Evolutionary conservation across 2,113 vertebrate species (phyloP), one percentile per base, ranked within the genome.

Genomic region (Oncorhynchus masou): DNA sequence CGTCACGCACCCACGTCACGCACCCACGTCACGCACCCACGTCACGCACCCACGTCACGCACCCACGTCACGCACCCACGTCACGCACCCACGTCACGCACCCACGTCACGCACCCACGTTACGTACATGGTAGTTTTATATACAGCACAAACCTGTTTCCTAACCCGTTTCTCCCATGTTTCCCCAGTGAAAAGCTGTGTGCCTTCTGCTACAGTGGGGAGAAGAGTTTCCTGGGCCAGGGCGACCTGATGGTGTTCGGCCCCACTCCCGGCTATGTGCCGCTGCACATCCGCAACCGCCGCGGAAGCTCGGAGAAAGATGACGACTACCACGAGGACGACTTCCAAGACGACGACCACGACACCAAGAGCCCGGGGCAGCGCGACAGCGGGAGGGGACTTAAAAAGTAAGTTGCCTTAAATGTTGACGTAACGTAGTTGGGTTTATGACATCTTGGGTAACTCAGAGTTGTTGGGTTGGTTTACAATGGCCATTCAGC

Each of bases 201-300:
- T 87, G 97, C 97, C 89, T 99, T 99, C 90, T 99, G 98, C 92
- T 96, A 96, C 90, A 95, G 95, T 86, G 96, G 96, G 71, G 95
- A 95, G 70, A 89, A 93, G 70, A 96, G 96, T 88, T 93, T 95
- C 20, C 92, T 99, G 89, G 98, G 97, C 79, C 97, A 98, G 93
- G 98, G 97, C 62, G 96, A 95, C 76, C 91, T 99, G 83, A 95
- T 95, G 84, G 94, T 95, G 68, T 99, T 97, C 45, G 90, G 95
- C 83, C 95, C 96, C 5, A 97, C 97, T 0, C 96, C 96, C 9
- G 97, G 94, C 77, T 96, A 96, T 76, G 86, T 93, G 82, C 93
- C 91, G 57, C 95, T 90, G 69, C 95, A 95, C 86, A 91, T 96
- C 90, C 92, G 94, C 72, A 93, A 85, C 88, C 93, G 93, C 79